These are phyloP conservation scores for Vimba vimba DNA, from an alignment of 2,113 vertebrate species.

Conservation along the genomic window DNA sequence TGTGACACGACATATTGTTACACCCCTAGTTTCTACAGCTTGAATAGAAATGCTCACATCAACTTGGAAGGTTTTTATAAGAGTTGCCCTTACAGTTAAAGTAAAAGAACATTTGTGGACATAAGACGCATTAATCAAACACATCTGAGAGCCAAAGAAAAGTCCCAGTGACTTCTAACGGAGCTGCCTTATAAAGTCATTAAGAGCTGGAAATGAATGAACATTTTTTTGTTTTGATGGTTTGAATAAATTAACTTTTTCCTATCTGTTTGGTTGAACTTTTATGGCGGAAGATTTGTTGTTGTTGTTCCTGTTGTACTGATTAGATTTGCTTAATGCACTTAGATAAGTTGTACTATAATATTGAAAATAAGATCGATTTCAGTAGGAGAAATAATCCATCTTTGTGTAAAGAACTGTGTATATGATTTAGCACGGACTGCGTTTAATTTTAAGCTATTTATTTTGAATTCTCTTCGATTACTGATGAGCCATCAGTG, in stretches of 20 bases:
- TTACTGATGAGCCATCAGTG: not conserved
- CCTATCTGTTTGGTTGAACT: not conserved
- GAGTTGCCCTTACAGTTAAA: constrained; percentile 53
- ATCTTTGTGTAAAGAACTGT: constrained; percentile 47
- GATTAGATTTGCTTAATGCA: constrained; percentile 43
- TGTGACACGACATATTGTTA: too few relatives aligned
- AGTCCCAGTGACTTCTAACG: constrained; percentile 43
- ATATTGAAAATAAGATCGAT: constrained; percentile 63
- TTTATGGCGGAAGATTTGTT: not conserved
- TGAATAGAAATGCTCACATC: constrained; percentile 42
- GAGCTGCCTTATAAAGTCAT: not conserved
- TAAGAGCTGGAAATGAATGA: too few relatives aligned
- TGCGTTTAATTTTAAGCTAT: constrained; percentile 52
- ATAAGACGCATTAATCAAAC: constrained; percentile 66
- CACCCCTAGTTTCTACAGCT: not conserved
- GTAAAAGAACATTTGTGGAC: constrained; percentile 67
- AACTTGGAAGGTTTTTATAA: constrained; percentile 47
- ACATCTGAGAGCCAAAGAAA: constrained; percentile 52
- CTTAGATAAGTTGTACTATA: constrained; percentile 67
- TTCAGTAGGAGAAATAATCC: constrained; percentile 27
- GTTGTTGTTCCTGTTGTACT: not conserved
- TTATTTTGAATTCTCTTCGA: constrained; percentile 57
- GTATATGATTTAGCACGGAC: constrained; percentile 53
- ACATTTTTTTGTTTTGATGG: not conserved
- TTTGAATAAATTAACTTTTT: constrained; percentile 9